Percentiles rank a stretch among this genome's conserved stretches.
Evolutionary conservation across 2,888 invertebrate species (phyloP).

Genomic region (Lacanobia oleracea): DNA sequence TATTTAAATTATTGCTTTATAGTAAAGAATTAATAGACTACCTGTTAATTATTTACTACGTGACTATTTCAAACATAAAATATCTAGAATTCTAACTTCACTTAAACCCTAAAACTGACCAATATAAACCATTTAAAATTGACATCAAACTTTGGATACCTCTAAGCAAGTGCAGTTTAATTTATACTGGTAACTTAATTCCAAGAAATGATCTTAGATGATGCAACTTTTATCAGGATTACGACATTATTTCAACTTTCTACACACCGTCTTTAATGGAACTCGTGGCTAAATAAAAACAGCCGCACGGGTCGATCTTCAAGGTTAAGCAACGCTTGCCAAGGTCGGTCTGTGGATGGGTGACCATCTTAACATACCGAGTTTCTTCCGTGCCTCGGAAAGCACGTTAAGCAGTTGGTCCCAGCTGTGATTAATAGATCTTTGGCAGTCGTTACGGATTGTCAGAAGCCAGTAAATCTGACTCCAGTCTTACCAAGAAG

Average conservation of each 20-base stretch:
- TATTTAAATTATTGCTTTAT: background rate
- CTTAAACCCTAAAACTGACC: background rate
- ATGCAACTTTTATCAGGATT: conserved; percentile 30
- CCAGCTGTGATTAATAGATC: no score
- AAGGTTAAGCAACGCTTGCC: no score
- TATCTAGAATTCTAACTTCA: background rate
- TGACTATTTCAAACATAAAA: background rate
- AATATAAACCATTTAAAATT: conserved; percentile 10
- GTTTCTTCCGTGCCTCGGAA: no score
- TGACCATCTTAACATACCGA: no score
- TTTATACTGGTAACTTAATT: conserved; percentile 10
- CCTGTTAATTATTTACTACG: background rate
- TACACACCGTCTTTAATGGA: conserved; percentile 1
- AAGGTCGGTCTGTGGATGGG: no score
- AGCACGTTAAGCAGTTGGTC: no score
- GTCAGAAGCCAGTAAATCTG: no score
- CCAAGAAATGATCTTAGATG: conserved; percentile 36
- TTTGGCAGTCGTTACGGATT: no score
- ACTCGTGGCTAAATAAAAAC: no score
- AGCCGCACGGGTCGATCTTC: no score
- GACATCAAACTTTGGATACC: background rate
- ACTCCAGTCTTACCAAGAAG: no score
- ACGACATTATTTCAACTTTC: conserved; percentile 42
- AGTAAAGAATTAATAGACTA: background rate
- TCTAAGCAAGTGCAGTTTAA: background rate